A percentile compares a stretch with the other conserved stretches of the same genome.
Conservation (phyloP, 1,140 invertebrate genomes). For the Platyura marginata region DNA sequence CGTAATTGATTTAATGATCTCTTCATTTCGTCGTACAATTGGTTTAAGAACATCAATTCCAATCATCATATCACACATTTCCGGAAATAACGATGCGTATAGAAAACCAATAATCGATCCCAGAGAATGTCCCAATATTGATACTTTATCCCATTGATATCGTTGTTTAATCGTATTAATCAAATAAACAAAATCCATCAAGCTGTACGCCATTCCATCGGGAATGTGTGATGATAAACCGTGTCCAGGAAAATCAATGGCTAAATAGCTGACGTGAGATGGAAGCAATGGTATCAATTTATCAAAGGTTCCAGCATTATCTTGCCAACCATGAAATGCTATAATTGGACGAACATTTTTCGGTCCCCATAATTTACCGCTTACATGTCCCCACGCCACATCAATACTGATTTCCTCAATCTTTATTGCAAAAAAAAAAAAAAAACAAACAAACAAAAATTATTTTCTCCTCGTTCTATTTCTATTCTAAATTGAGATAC, state of each 20-base stretch:
- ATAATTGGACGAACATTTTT: constrained; percentile 40
- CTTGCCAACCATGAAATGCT: constrained; percentile 56
- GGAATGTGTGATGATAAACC: constrained; percentile 51
- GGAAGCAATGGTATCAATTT: constrained; percentile 38
- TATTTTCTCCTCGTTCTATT: too few species aligned
- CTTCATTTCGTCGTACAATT: constrained; percentile 16
- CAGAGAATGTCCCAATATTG: constrained; percentile 45
- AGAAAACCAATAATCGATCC: constrained; percentile 36
- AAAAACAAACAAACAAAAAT: too few species aligned
- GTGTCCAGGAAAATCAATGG: constrained; percentile 55
- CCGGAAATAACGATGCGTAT: constrained; percentile 35
- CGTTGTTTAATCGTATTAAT: constrained; percentile 37
- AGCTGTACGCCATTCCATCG: constrained; percentile 36
- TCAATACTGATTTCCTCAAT: constrained; percentile 43
- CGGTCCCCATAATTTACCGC: constrained; percentile 50
- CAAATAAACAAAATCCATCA: constrained; percentile 30
- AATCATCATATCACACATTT: constrained; percentile 37
- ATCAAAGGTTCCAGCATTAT: constrained; percentile 57
- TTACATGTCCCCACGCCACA: constrained; percentile 41
- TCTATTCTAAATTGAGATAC: too few species aligned
- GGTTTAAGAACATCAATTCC: constrained; percentile 40
- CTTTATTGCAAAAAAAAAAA: too few species aligned
- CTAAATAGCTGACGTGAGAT: constrained; percentile 34
- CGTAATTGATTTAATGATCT: constrained; percentile 10
- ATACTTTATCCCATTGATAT: constrained; percentile 48